Base-by-base conservation (phyloP, 2,113 vertebrate species). In the Rhombomys opimus region DNA sequence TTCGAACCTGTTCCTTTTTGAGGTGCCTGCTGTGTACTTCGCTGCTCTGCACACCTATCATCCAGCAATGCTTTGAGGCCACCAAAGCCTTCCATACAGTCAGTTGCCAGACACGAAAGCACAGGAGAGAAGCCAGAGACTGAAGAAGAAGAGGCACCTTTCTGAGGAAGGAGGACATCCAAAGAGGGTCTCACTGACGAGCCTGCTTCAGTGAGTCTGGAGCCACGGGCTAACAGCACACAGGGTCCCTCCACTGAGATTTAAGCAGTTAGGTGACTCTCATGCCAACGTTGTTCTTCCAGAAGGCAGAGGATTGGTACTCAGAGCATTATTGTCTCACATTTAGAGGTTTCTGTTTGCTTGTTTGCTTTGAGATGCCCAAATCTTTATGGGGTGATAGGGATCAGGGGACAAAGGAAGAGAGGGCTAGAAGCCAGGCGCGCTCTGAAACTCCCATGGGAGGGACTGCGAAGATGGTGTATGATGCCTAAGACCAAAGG, bases 401-500 rank as follows among this genome's bases (percentile, higher is more conserved):
- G 30, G 65, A 38, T 3, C 57, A 61, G 25, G 10, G 12, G 93
- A 52, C 9, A 52, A 65, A 52, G 18, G 18, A 32, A 15, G 61
- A 50, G 25, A 0, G 11, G 10, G 20, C 57, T 22, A 2, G 46
- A 22, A 82, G 57, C 76, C 70, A 76, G 76, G 57, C 1, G 10
- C 46, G 61, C 72, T 81, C 87, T 73, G 76, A 94, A 84, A 92
- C 30, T 92, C 63, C 68, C 35, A 41, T 15, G 41, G 12, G 88
- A 87, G 59, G 63, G 41, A 41, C 23, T 1, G 3, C 59, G 52
- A 68, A 86, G 91, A 80, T 90, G 80, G 73, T 30, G 54, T 89
- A 65, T 23, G 27, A 32, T 41, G 86, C 81, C 82, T 23, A 23
- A 46, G 52, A 81, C 95, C 89, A 91, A 96, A 61, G 87, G 23